Evolutionary conservation across 1,140 invertebrate genomes (phyloP), one percentile per base, ranked within the genome.

Genomic region (Drosophila biarmipes): DNA sequence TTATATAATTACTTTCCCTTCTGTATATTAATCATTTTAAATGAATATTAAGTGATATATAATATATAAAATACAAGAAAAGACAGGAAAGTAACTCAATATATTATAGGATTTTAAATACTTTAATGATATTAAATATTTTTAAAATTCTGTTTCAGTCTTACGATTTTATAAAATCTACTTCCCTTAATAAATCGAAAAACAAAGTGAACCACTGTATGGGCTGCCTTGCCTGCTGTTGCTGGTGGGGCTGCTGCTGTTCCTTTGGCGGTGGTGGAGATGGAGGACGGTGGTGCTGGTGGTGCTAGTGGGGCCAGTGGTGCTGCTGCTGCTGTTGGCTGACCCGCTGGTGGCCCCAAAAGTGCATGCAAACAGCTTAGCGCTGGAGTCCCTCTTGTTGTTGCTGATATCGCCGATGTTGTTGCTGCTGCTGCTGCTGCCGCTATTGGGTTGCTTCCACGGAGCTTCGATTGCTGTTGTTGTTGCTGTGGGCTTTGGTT

Each of bases 301-400:
- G 58, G 43, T 48, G 24, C 56, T 48, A 37, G 73, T 71, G 46
- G 64, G 31, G 52, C 62, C 24, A 68, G 77, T 67, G 48, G 55
- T 72, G 61, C 56, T 72, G 79, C 64, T 72, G 79, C 64, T 78
- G 80, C 78, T 74, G 73, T 72, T 73, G 42, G 84, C 84, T 87
- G 84, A 87, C 84, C 84, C 72, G 84, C 79, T 84, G 75, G 85
- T 89, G 85, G 84, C 84, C 84, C 84, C 84, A 87, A 89, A 87
- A 71, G 66, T 84, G 73, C 84, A 87, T 87, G 85, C 85, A 84
- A 80, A 79, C 76, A 76, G 72, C 79, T 76, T 71, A 67, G 68
- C 78, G 82, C 81, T 75, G 69, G 61, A 84, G 85, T 87, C 64
- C 17, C 27, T 4, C 53, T n/a, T 57, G 56, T 63, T 63, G 62